These are phyloP conservation scores for Lottia scabra DNA, from an alignment of 2,888 invertebrate species.

Conservation along the genomic window DNA sequence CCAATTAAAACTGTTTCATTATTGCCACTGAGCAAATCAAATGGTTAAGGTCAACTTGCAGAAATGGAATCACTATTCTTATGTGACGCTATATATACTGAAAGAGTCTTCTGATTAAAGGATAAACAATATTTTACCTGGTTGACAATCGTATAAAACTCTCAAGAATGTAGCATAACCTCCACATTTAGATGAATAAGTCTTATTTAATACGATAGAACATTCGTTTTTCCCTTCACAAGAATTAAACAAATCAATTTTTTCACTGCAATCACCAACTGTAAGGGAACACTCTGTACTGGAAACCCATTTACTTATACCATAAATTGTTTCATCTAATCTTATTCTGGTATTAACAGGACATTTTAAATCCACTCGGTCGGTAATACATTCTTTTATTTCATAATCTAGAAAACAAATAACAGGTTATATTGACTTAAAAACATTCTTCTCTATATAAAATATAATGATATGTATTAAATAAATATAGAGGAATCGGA, in stretches of 20 bases:
- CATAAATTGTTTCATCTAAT: constrained; percentile 27
- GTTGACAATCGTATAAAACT: constrained; percentile 24
- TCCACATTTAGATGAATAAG: constrained; percentile 28
- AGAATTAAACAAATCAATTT: constrained; percentile 19
- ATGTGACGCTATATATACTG: no score
- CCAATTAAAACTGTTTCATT: no score
- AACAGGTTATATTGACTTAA: no score
- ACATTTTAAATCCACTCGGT: constrained; percentile 22
- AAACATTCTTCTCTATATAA: no score
- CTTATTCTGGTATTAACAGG: constrained; percentile 21
- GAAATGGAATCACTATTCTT: no score
- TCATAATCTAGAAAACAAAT: constrained; percentile 14
- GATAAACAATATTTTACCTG: constrained; percentile 9
- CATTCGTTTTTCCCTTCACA: constrained; percentile 30
- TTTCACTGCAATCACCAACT: constrained; percentile 29
- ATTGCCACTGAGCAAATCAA: no score
- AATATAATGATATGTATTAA: no score
- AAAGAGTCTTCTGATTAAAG: no score
- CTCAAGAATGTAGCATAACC: constrained; percentile 25
- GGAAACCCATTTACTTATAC: constrained; percentile 24
- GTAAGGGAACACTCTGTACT: constrained; percentile 17
- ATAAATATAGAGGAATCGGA: no score
- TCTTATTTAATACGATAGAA: constrained; percentile 19
- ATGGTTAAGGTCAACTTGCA: no score
- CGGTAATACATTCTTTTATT: constrained; percentile 23